Percentiles rank a stretch among this genome's conserved stretches.
phyloP scores from a whole-genome alignment of 2,797 vertebrate species.

The Pseudopleuronectes americanus region DNA sequence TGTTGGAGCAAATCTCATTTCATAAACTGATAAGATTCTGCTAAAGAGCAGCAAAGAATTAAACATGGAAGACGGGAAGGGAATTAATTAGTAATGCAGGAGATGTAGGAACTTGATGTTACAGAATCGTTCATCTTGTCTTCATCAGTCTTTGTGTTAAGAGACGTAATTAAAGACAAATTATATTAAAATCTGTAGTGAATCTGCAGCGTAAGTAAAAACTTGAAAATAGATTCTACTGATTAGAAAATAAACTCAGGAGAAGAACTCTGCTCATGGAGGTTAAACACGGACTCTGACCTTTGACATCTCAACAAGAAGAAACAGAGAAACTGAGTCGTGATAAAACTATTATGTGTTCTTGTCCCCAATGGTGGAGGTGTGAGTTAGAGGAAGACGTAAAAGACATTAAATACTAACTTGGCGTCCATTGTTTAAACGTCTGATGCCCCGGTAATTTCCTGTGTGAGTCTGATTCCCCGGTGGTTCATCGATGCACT shows the following conservation, averaged over 20 bases:
- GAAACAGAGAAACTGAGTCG: too few relatives aligned
- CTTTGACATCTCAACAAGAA: background rate
- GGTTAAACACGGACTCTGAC: background rate
- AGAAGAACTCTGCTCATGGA: too few relatives aligned
- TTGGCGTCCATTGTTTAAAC: too few relatives aligned
- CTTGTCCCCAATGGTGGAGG: too few relatives aligned
- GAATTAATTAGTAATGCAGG: background rate
- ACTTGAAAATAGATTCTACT: background rate
- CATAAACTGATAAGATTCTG: constrained; percentile 14
- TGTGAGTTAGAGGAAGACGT: too few relatives aligned
- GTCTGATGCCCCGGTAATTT: constrained; percentile 17
- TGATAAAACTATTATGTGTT: too few relatives aligned
- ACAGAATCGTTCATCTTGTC: background rate
- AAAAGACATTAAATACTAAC: too few relatives aligned
- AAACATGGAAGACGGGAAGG: background rate
- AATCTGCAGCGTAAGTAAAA: background rate
- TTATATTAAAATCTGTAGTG: background rate
- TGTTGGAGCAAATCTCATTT: constrained; percentile 13
- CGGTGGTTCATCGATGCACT: constrained; percentile 37
- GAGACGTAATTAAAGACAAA: constrained; percentile 2
- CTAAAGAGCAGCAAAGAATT: background rate
- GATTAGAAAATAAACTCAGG: too few relatives aligned
- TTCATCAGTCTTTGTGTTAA: too few relatives aligned
- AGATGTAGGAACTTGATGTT: too few relatives aligned
- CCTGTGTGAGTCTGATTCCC: constrained; percentile 32